phyloP scores from a whole-genome alignment of 2,888 invertebrate genomes.

The Drosophila imparisetae region DNA sequence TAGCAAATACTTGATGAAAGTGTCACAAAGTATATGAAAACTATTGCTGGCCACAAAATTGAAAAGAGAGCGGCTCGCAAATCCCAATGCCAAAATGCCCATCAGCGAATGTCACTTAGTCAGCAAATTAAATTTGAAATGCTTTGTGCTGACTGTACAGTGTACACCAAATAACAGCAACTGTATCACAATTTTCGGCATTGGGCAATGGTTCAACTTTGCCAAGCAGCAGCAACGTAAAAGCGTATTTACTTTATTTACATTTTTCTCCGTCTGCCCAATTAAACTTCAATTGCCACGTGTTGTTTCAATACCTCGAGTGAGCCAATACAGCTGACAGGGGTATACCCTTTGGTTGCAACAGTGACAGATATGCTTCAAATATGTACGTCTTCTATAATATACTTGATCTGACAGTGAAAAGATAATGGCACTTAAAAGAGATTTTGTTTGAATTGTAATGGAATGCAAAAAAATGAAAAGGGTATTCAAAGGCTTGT shows the following conservation, averaged over 20 bases:
- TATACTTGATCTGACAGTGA: not conserved
- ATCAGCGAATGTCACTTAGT: conserved; percentile 48
- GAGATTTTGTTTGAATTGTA: not conserved
- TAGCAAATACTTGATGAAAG: conserved; percentile 23
- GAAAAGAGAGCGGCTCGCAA: conserved; percentile 38
- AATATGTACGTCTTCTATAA: not conserved
- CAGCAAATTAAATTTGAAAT: conserved; percentile 50
- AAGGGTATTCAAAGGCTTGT: conserved; percentile 21
- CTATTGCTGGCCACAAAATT: conserved; percentile 50
- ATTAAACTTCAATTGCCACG: conserved; percentile 73
- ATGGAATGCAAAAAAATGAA: not conserved
- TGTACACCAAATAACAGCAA: conserved; percentile 17
- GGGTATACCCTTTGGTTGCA: conserved; percentile 33
- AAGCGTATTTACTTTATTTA: conserved; percentile 59
- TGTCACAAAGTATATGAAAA: conserved; percentile 55
- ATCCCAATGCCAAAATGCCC: conserved; percentile 24
- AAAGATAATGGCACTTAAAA: not conserved
- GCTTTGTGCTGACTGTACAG: conserved; percentile 38
- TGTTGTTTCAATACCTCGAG: conserved; percentile 47
- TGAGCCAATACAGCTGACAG: not conserved
- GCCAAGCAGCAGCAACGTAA: conserved; percentile 16
- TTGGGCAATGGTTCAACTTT: conserved; percentile 22
- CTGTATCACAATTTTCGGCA: conserved; percentile 20
- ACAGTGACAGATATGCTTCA: not conserved
- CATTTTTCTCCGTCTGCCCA: conserved; percentile 58